Conservation (phyloP, 2,888 invertebrate genomes). For the Amblyjoppa fuscipennis region DNA sequence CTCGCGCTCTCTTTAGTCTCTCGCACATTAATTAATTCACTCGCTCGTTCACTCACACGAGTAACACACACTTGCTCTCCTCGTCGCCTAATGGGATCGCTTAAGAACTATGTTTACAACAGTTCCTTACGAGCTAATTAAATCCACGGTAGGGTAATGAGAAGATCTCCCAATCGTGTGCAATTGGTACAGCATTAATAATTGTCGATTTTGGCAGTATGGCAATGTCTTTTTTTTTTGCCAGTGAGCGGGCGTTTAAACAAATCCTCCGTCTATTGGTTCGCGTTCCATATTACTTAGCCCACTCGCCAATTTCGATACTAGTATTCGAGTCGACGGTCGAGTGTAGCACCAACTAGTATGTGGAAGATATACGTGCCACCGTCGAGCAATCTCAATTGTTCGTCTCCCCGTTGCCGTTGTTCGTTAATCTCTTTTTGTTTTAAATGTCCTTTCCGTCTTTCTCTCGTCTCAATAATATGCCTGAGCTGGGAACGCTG, state of each 20-base stretch:
- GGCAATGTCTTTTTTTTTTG: slow-evolving; percentile 78
- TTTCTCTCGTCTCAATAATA: slow-evolving; percentile 42
- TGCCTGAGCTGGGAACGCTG: slow-evolving; percentile 48
- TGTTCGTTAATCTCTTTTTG: slow-evolving; percentile 6
- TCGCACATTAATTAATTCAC: slow-evolving; percentile 57
- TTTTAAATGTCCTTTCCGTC: slow-evolving; percentile 38
- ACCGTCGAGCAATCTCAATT: slow-evolving; percentile 34
- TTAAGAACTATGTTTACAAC: slow-evolving; percentile 80
- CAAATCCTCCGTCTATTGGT: slow-evolving; percentile 64
- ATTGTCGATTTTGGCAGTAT: slow-evolving; percentile 85
- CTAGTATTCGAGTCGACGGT: slow-evolving; percentile 32
- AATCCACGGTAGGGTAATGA: slow-evolving; percentile 82
- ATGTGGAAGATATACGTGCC: slow-evolving; percentile 47
- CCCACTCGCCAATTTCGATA: slow-evolving; percentile 65
- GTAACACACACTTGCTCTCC: slow-evolving; percentile 33
- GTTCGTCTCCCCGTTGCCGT: not conserved
- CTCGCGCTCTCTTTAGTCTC: slow-evolving; percentile 68
- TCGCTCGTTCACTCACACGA: slow-evolving; percentile 40
- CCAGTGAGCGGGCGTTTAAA: slow-evolving; percentile 80
- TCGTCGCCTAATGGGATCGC: slow-evolving; percentile 75
- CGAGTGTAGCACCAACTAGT: slow-evolving; percentile 22
- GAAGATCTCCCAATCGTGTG: slow-evolving; percentile 82
- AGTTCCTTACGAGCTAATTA: slow-evolving; percentile 81
- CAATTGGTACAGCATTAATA: slow-evolving; percentile 81
- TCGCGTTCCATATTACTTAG: slow-evolving; percentile 64